Evolutionary conservation across 2,888 invertebrate genomes (phyloP).

Genomic region (Neoascia interrupta): DNA sequence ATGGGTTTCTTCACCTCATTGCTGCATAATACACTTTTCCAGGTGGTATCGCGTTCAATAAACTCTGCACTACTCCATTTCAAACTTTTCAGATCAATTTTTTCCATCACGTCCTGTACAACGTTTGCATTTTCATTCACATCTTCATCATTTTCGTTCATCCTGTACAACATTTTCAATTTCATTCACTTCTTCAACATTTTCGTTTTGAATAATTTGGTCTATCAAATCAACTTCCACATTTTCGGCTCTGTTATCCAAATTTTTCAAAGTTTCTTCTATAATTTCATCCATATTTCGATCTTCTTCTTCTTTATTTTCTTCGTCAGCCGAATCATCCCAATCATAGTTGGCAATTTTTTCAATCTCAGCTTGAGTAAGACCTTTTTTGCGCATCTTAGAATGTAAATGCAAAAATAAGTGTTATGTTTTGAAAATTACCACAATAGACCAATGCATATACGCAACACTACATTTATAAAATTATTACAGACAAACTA

Average conservation of each 20-base stretch:
- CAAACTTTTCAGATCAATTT: not conserved
- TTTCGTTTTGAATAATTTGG: conserved; percentile 36
- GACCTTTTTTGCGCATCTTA: conserved; percentile 59
- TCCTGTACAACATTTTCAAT: conserved; percentile 55
- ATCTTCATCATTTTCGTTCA: too few relatives aligned
- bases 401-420: conserved; percentile 36
- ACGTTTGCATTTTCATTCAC: too few relatives aligned
- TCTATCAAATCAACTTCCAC: conserved; percentile 56
- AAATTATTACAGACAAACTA: conserved; percentile 56
- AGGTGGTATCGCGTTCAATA: not conserved
- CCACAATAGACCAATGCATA: conserved; percentile 54
- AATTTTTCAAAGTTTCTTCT: conserved; percentile 53
- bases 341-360: conserved; percentile 50
- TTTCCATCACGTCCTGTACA: too few relatives aligned
- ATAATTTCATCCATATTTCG: conserved; percentile 24
- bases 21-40: not conserved
- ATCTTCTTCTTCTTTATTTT: conserved; percentile 47
- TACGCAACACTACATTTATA: conserved; percentile 57
- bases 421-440: conserved; percentile 44
- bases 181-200: conserved; percentile 42
- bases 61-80: not conserved
- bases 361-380: conserved; percentile 44
- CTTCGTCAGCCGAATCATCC: conserved; percentile 52
- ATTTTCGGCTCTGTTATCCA: conserved; percentile 43
- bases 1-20: not conserved